Evolutionary conservation across 2,888 invertebrate species (phyloP).

Genomic region (Choristoneura rosaceana): DNA sequence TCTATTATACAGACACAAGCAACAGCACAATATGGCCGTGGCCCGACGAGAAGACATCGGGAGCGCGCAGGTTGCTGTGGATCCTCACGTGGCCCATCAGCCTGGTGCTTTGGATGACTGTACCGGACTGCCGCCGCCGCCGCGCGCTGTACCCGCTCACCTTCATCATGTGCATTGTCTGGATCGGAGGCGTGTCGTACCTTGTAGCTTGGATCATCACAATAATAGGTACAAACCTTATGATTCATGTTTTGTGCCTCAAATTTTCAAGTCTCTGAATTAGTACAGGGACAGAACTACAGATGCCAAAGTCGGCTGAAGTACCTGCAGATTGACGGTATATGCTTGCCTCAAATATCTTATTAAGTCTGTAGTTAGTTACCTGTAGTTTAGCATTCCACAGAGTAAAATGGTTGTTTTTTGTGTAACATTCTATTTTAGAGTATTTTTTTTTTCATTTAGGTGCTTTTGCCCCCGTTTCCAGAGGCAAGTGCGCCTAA

Average conservation of each 20-base stretch:
- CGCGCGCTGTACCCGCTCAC: slow-evolving; percentile 88
- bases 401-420: too few species aligned
- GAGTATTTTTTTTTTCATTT: too few species aligned
- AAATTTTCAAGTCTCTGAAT: too few species aligned
- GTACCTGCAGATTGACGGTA: too few species aligned
- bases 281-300: not conserved
- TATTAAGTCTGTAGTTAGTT: too few species aligned
- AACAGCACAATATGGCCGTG: slow-evolving; percentile 80
- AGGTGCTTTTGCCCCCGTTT: too few species aligned
- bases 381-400: too few species aligned
- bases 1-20: slow-evolving; percentile 54
- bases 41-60: slow-evolving; percentile 80
- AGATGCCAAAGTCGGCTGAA: too few species aligned
- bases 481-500: too few species aligned
- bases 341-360: too few species aligned
- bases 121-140: slow-evolving; percentile 90
- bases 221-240: slow-evolving; percentile 86
- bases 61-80: slow-evolving; percentile 81
- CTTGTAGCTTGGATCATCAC: slow-evolving; percentile 95
- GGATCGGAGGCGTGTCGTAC: slow-evolving; percentile 93
- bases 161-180: slow-evolving; percentile 92
- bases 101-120: slow-evolving; percentile 88
- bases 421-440: too few species aligned
- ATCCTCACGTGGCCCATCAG: slow-evolving; percentile 91
- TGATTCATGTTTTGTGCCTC: too few species aligned